phyloP scores from a whole-genome alignment of 30 jellyfish, hydroid and myxozoan genomes.

The Turritopsis dohrnii region DNA sequence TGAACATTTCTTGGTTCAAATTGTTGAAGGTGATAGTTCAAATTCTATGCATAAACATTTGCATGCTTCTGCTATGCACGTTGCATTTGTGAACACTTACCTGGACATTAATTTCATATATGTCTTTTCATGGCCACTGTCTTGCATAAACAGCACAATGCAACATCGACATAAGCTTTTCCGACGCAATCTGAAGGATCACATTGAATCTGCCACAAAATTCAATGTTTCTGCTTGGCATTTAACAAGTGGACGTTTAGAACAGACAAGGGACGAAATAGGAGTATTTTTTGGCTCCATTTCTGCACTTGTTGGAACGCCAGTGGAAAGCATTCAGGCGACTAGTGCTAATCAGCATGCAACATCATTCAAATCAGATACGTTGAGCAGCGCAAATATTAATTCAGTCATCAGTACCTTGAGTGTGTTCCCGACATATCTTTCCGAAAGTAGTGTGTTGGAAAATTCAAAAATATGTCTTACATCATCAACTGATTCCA shows the following conservation, averaged over 20 bases:
- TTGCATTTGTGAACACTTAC: background rate
- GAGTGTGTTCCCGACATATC: background rate
- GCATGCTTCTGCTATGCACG: background rate
- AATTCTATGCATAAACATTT: background rate
- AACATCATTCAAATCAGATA: background rate
- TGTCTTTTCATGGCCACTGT: conserved; percentile 73
- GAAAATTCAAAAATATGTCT: background rate
- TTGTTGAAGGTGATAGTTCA: background rate
- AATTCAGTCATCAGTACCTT: background rate
- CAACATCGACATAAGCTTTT: conserved; percentile 15
- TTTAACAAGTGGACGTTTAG: conserved; percentile 50
- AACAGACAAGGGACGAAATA: background rate
- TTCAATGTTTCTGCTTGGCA: conserved; percentile 37
- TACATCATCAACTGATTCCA: background rate
- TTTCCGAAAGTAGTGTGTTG: background rate
- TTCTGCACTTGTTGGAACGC: conserved; percentile 87
- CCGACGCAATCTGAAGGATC: conserved; percentile 46
- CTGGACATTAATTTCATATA: background rate
- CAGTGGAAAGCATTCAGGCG: conserved; percentile 28
- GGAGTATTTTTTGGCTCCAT: conserved; percentile 71
- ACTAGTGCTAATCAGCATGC: too few relatives aligned
- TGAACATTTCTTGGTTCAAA: background rate
- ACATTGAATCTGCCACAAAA: conserved; percentile 1
- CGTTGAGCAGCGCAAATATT: background rate
- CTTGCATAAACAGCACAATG: conserved; percentile 27